phyloP scores from a whole-genome alignment of 2,888 invertebrate species.

The Agonopterix alstromeriana region DNA sequence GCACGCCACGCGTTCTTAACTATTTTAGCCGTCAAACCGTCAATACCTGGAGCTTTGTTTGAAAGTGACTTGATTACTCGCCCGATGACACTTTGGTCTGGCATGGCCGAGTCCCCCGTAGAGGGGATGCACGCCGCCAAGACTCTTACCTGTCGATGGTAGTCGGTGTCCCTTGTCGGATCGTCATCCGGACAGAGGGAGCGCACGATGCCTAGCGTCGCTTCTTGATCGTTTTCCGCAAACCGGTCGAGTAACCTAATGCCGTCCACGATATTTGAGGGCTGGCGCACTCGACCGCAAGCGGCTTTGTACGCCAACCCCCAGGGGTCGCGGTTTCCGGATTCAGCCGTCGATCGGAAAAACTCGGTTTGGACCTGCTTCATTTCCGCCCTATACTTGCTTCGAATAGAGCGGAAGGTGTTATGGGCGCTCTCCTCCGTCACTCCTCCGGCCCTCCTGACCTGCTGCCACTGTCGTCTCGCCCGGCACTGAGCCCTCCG shows the following conservation, averaged over 20 bases:
- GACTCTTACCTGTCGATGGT: not conserved
- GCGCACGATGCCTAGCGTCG: not conserved
- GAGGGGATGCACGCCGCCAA: not conserved
- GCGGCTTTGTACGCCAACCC: constrained; percentile 4
- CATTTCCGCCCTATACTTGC: constrained; percentile 3
- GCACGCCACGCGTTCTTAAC: too few species aligned
- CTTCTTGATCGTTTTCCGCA: not conserved
- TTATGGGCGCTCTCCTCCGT: not conserved
- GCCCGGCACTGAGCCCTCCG: not conserved
- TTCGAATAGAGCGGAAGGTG: not conserved
- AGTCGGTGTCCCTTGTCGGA: not conserved
- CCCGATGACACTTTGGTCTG: not conserved
- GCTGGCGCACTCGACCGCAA: constrained; percentile 4
- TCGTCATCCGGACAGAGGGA: not conserved
- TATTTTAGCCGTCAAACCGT: not conserved
- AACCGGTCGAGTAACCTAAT: not conserved
- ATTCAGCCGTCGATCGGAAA: too few species aligned
- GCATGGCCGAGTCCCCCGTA: not conserved
- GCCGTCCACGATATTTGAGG: not conserved
- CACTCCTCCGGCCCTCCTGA: too few species aligned
- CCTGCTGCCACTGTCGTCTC: not conserved
- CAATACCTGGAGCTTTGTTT: not conserved
- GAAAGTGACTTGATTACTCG: not conserved
- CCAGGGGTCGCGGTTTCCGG: too few species aligned
- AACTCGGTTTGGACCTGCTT: too few species aligned